Evolutionary conservation across 2,797 vertebrate species (phyloP).

Genomic region (Podargus strigoides): DNA sequence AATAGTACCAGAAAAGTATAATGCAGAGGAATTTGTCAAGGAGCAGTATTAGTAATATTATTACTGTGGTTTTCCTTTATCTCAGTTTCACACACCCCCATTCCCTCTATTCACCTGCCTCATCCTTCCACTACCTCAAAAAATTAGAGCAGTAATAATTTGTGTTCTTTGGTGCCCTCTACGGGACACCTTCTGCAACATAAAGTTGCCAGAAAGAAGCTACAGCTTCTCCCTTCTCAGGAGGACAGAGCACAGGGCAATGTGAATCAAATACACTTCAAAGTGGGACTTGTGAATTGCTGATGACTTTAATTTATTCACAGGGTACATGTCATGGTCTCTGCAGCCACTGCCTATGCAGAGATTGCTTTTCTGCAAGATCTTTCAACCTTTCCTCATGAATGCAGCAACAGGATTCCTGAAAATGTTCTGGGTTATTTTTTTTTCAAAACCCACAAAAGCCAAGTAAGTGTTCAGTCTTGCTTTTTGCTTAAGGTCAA

Average conservation of each 20-base stretch:
- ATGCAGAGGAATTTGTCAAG: neutral
- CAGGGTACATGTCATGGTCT: accelerated
- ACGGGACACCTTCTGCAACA: slow-evolving; percentile 33
- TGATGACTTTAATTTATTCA: neutral
- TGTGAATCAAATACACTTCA: neutral
- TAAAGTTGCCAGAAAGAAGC: neutral
- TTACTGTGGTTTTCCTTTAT: neutral
- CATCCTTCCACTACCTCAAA: neutral
- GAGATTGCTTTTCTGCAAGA: neutral
- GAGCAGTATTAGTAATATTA: neutral
- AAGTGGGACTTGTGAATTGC: neutral
- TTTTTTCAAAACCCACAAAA: neutral
- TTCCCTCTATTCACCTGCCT: neutral
- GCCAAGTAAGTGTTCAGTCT: neutral
- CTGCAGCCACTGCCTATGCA: neutral
- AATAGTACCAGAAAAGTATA: neutral
- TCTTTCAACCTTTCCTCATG: neutral
- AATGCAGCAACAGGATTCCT: neutral
- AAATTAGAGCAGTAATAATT: neutral
- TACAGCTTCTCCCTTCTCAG: neutral
- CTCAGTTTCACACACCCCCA: neutral
- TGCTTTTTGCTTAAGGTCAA: neutral
- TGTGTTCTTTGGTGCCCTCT: slow-evolving; percentile 70
- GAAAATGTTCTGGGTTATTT: neutral
- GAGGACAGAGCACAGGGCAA: neutral